These are phyloP conservation scores for Cherax quadricarinatus DNA, from an alignment of 1,140 invertebrate genomes.

Conservation along the genomic window DNA sequence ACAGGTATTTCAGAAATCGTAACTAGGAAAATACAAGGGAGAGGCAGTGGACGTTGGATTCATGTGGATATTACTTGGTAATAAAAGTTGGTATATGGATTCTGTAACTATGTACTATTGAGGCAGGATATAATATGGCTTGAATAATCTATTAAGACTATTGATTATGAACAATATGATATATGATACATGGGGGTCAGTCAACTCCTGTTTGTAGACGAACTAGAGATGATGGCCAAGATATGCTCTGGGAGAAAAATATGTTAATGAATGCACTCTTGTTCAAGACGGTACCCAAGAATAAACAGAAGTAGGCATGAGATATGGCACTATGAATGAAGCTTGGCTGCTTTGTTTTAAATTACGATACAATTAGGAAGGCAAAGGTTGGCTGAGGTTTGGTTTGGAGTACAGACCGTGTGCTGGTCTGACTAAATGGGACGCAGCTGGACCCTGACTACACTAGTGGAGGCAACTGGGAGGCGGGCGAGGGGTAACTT, in stretches of 20 bases:
- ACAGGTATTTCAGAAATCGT: conserved; percentile 47
- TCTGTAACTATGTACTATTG: conserved; percentile 36
- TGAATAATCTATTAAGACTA: conserved; percentile 40
- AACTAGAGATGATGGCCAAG: neutral
- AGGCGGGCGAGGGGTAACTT: neutral
- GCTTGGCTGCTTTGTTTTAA: conserved; percentile 40
- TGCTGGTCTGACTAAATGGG: conserved; percentile 18
- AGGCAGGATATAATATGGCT: conserved; percentile 34
- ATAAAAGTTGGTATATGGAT: conserved; percentile 47
- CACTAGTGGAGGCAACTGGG: conserved; percentile 32
- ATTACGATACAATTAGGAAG: conserved; percentile 39
- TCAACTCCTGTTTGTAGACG: neutral
- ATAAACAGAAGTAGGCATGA: conserved; percentile 29
- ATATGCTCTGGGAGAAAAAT: neutral
- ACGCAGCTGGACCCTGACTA: conserved; percentile 25
- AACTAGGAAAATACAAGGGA: conserved; percentile 19
- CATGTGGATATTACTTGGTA: conserved; percentile 21
- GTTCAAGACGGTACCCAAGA: neutral
- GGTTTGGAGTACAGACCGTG: conserved; percentile 20
- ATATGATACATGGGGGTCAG: conserved; percentile 10
- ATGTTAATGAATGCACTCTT: neutral
- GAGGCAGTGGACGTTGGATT: conserved; percentile 40
- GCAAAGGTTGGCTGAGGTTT: conserved; percentile 36
- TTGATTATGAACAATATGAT: conserved; percentile 40
- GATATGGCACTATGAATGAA: conserved; percentile 61